Base-by-base conservation (phyloP, 2,797 vertebrate species). In the Falco columbarius region DNA sequence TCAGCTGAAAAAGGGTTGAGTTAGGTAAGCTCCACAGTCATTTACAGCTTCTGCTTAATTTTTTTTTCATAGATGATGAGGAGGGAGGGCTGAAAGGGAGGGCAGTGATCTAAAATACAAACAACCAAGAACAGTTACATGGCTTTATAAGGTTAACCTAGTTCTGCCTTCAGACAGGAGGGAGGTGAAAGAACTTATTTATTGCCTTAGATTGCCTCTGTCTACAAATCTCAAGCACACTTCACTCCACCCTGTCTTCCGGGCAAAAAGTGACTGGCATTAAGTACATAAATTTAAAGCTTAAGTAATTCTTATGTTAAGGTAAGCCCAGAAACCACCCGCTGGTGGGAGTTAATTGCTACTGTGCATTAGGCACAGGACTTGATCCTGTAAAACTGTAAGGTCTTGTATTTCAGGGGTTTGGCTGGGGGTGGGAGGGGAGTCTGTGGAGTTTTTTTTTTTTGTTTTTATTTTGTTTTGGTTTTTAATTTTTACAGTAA, bases 171-270 rank as follows among this genome's bases (percentile, higher is more conserved):
- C 73, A 90, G 91, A 97, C 72, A 93, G 81, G 36, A 91, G 58
- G 73, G 82, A 95, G 54, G 82, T 85, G 90, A 81, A 89, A 70
- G 51, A 81, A 63, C 81, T 87, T 58, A 66, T 73, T 97, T 96
- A 96, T 86, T 95, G 79, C 86, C 72, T 91, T 29, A 68, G 55
- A 86, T 95, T 94, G 86, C 68, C 68, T 85, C 89, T 87, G 92
- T 88, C 89, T 92, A 83, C 73, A 88, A 83, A 97, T 88, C 86
- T 72, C 79, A 91, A 66, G 66, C 26, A 14, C 55, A 66, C 55
- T 86, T 70, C 89, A 85, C 90, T 92, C 92, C 95, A 92, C 94
- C 92, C 79, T 93, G 44, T 52, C 93, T 94, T 95, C 94, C 79
- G 70, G 93, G 91, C 68, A 91, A 90, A 93, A 94, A 79, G 91